Evolutionary conservation across 2,888 invertebrate genomes (phyloP), one percentile per base, ranked within the genome.

Genomic region (Biston betularia): DNA sequence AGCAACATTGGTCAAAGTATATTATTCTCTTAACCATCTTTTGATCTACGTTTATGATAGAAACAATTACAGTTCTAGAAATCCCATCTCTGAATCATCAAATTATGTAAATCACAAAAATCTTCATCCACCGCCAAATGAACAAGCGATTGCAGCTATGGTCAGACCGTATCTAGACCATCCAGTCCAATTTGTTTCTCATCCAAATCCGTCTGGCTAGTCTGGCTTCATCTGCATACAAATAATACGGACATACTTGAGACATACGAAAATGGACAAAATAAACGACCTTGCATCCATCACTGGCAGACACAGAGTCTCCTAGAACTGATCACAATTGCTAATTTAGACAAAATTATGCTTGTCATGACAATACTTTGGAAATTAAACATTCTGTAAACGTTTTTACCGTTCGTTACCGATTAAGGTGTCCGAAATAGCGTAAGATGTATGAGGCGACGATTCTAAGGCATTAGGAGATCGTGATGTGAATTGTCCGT

Each of bases 261-360:
- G 49, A 64, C 60, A 61, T 63, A 65, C 59, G 50, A 68, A 68
- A 65, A 68, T 54, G 58, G 61, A 53, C 62, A 62, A 62, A 46
- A 61, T 49, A 49, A 40, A 45, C 63, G 76, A 67, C 74, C 72
- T 75, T 71, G 73, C 74, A 78, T 79, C 76, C 77, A 81, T 79
- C 81, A 78, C 74, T 61, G 65, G 75, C 81, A 89, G 88, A 88
- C 89, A 68, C 65, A 56, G 65, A 77, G 89, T 78, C 89, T 90
- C 89, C 87, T 60, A 87, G 89, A 90, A 90, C 85, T 89, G 73
- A 86, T 89, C 85, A 84, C 73, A 85, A 88, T 87, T 89, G 88
- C 88, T 81, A 89, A 89, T 83, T 60, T 64, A 66, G 66, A 71
- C 57, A 61, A 57, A 74, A 73, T 70, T 71, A 72, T 71, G 64